Conservation (phyloP, 2,113 vertebrate genomes). For the Daboia siamensis region DNA sequence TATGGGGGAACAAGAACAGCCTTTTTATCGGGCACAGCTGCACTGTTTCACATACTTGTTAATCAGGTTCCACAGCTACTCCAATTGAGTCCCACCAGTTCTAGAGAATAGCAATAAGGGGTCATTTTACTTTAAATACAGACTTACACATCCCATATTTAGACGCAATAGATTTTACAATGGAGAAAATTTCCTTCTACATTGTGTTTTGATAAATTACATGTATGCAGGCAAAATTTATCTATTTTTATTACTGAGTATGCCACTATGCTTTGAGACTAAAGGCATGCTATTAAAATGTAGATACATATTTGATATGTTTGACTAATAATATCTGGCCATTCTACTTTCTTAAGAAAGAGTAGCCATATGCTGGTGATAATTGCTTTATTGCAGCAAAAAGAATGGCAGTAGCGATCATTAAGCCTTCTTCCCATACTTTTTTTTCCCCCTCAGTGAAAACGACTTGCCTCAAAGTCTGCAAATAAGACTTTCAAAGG, state of each 20-base stretch:
- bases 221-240: neutral
- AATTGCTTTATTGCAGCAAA: neutral
- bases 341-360: neutral
- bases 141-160: neutral
- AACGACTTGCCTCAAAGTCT: neutral
- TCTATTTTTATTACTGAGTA: neutral
- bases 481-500: neutral
- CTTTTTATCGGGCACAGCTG: neutral
- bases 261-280: neutral
- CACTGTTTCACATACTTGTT: neutral
- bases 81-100: neutral
- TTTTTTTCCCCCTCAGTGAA: neutral
- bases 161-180: neutral
- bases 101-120: neutral
- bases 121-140: neutral
- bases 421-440: neutral
- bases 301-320: neutral
- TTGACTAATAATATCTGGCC: neutral
- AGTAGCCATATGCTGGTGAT: neutral
- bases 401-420: neutral
- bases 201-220: neutral
- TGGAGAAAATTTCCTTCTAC: neutral
- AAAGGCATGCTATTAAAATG: neutral
- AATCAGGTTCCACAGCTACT: neutral
- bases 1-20: neutral